A percentile compares a stretch with the other conserved stretches of the same genome.
phyloP scores from a whole-genome alignment of 1,140 invertebrate genomes.

The Drosophila pachea region DNA sequence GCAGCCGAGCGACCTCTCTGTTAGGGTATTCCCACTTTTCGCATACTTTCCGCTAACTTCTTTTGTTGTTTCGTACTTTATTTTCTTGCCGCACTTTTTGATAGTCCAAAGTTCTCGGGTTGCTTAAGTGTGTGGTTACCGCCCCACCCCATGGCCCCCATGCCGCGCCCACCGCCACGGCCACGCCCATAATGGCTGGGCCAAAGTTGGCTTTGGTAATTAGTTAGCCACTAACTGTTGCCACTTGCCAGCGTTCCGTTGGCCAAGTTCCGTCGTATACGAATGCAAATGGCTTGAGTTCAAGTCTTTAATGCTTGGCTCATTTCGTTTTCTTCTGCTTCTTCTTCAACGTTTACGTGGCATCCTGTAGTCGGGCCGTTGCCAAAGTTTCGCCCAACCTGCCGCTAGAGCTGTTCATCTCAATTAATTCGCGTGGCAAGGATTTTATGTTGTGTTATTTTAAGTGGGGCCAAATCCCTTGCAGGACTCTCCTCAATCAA shows the following conservation, averaged over 20 bases:
- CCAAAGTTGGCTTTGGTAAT: conserved; percentile 49
- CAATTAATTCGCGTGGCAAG: conserved; percentile 8
- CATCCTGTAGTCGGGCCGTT: not conserved
- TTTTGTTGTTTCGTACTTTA: conserved; percentile 1
- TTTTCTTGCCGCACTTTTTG: conserved; percentile 29
- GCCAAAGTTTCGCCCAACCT: not conserved
- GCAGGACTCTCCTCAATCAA: not conserved
- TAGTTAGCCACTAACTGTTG: conserved; percentile 61
- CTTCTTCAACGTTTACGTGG: not conserved
- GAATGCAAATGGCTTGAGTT: conserved; percentile 24
- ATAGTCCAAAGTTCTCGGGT: conserved; percentile 29
- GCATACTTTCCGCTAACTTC: not conserved
- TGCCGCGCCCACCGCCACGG: not conserved
- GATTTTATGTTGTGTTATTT: conserved; percentile 7
- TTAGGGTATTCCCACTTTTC: not conserved
- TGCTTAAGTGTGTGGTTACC: conserved; percentile 18
- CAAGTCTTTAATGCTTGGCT: not conserved
- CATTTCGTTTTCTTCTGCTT: no score
- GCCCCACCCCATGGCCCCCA: not conserved
- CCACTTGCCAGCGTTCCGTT: conserved; percentile 7
- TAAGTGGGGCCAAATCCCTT: not conserved
- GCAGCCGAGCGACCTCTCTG: not conserved
- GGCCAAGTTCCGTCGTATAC: conserved; percentile 46
- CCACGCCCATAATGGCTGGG: not conserved
- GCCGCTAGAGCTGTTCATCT: conserved; percentile 1